Conservation (phyloP, 1,140 invertebrate species). For the Drosophila bipectinata region DNA sequence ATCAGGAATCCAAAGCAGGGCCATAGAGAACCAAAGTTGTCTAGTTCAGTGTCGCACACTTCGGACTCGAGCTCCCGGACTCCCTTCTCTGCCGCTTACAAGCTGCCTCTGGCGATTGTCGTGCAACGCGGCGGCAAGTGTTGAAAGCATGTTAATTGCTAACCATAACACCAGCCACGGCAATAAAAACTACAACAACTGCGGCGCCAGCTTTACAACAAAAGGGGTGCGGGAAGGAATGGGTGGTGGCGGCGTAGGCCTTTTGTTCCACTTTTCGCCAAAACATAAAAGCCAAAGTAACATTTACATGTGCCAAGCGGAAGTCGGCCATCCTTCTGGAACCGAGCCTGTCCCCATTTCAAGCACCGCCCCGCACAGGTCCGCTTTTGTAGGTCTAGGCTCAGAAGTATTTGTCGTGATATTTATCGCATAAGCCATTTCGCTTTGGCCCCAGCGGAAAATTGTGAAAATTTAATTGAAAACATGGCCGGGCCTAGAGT, state of each 20-base stretch:
- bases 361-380: background rate
- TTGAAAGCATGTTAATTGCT: slow-evolving; percentile 80
- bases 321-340: slow-evolving; percentile 37
- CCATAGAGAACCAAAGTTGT: slow-evolving; percentile 32
- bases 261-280: slow-evolving; percentile 45
- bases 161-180: slow-evolving; percentile 64
- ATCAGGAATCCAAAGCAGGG: slow-evolving; percentile 59
- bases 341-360: background rate
- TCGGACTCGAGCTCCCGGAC: slow-evolving; percentile 4
- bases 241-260: slow-evolving; percentile 24
- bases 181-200: slow-evolving; percentile 36
- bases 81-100: slow-evolving; percentile 26
- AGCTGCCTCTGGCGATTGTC: slow-evolving; percentile 53
- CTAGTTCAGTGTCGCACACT: slow-evolving; percentile 42
- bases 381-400: slow-evolving; percentile 32
- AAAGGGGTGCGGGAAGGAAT: slow-evolving; percentile 10
- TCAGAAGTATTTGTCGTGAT: slow-evolving; percentile 77
- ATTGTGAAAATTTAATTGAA: slow-evolving; percentile 82
- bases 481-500: slow-evolving; percentile 44
- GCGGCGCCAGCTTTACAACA: slow-evolving; percentile 33
- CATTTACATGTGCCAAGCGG: slow-evolving; percentile 65
- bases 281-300: slow-evolving; percentile 41
- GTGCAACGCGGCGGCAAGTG: slow-evolving; percentile 67
- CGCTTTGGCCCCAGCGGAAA: slow-evolving; percentile 57
- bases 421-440: slow-evolving; percentile 79